phyloP scores from a whole-genome alignment of 2,888 invertebrate species.

The Pristionchus maxplancki region DNA sequence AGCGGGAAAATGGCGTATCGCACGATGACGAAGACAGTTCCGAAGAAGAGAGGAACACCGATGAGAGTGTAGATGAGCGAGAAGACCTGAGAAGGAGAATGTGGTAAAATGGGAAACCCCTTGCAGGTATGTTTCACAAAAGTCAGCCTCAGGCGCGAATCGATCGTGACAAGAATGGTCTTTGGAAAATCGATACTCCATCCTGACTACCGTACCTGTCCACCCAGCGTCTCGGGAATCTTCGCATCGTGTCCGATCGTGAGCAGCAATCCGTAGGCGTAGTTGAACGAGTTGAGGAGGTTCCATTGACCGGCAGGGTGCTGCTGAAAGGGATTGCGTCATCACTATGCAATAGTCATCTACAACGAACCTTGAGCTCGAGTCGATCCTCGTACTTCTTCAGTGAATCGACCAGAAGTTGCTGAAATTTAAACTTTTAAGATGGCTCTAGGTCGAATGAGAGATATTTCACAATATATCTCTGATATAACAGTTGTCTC shows the following conservation, averaged over 20 bases:
- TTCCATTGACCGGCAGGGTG: slow-evolving; percentile 66
- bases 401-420: slow-evolving; percentile 68
- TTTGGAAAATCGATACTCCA: not conserved
- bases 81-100: slow-evolving; percentile 62
- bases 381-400: slow-evolving; percentile 68
- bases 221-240: slow-evolving; percentile 66
- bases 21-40: slow-evolving; percentile 56
- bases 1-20: not conserved
- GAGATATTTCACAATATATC: too few relatives aligned
- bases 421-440: slow-evolving; percentile 65
- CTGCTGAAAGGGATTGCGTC: slow-evolving; percentile 3
- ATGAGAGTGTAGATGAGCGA: slow-evolving; percentile 71
- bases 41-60: slow-evolving; percentile 73
- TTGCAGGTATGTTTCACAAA: not conserved
- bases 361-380: slow-evolving; percentile 47
- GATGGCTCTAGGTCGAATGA: too few relatives aligned
- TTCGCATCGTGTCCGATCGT: slow-evolving; percentile 72
- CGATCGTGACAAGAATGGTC: not conserved
- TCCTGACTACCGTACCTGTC: slow-evolving; percentile 67
- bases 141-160: too few relatives aligned
- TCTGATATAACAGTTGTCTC: too few relatives aligned
- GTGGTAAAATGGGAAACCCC: not conserved
- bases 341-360: not conserved
- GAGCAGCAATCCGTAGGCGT: slow-evolving; percentile 72
- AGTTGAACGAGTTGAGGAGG: slow-evolving; percentile 70